These are phyloP conservation scores for Agapostemon virescens DNA, from an alignment of 2,888 invertebrate species.

Conservation along the genomic window DNA sequence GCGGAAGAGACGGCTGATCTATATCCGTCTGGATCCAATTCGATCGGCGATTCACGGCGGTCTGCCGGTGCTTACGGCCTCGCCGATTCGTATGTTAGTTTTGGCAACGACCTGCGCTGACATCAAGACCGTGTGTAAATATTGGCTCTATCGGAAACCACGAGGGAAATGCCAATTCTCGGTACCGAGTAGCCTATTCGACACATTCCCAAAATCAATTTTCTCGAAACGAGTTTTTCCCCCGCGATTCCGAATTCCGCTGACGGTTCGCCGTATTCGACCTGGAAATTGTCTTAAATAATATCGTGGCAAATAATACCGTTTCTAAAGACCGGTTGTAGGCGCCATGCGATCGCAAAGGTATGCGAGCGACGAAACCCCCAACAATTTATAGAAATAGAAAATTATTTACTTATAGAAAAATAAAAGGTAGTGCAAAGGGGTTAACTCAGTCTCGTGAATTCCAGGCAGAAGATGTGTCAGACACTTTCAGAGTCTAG, in stretches of 20 bases:
- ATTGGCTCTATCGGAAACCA: slow-evolving; percentile 70
- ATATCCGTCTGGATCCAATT: slow-evolving; percentile 39
- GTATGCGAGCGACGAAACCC: too few species aligned
- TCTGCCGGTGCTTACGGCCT: slow-evolving; percentile 63
- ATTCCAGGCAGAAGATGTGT: too few species aligned
- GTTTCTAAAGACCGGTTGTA: too few species aligned
- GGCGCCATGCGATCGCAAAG: too few species aligned
- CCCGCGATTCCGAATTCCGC: not conserved
- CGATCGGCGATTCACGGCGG: slow-evolving; percentile 34
- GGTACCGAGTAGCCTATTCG: slow-evolving; percentile 48
- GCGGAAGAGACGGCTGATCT: slow-evolving; percentile 21
- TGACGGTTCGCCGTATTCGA: too few species aligned
- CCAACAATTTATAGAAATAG: too few species aligned
- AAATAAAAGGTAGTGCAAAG: too few species aligned
- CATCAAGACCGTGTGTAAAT: slow-evolving; percentile 71
- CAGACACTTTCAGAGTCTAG: too few species aligned
- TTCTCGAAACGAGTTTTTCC: not conserved
- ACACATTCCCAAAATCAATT: not conserved
- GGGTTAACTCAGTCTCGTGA: too few species aligned
- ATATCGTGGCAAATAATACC: too few species aligned
- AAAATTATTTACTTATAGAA: too few species aligned
- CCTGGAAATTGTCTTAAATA: too few species aligned
- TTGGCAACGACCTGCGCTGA: slow-evolving; percentile 68
- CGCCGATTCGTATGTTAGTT: slow-evolving; percentile 72
- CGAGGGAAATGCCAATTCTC: slow-evolving; percentile 63